These are phyloP conservation scores for Drosophila parabipectinata DNA, from an alignment of 1,140 invertebrate species.

Conservation along the genomic window DNA sequence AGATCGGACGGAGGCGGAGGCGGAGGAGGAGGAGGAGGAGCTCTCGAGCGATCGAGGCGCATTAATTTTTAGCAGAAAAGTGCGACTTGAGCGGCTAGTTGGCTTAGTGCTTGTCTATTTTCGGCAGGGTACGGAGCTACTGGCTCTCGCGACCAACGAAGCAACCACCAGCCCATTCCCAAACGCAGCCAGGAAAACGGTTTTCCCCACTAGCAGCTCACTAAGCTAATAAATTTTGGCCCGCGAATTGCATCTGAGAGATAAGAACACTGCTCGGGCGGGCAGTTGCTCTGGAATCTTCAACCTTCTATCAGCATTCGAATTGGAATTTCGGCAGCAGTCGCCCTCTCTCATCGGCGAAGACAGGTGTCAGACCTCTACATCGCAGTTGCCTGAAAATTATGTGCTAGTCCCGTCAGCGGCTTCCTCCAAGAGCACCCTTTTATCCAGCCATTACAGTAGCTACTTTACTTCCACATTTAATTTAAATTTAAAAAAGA, in stretches of 20 bases:
- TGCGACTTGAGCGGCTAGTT: constrained; percentile 56
- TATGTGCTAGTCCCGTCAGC: constrained; percentile 34
- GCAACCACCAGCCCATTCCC: constrained; percentile 11
- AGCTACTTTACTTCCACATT: constrained; percentile 6
- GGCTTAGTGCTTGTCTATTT: constrained; percentile 75
- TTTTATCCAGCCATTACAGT: constrained; percentile 17
- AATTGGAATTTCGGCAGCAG: constrained; percentile 19
- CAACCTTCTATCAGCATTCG: constrained; percentile 7
- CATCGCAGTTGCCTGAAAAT: constrained; percentile 28
- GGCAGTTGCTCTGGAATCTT: constrained; percentile 27
- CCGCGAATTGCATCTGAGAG: constrained; percentile 46
- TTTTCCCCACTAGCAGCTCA: constrained; percentile 16
- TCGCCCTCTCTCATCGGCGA: constrained; percentile 18
- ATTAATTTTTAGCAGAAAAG: constrained; percentile 71
- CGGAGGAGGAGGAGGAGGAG: neutral
- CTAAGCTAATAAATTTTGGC: constrained; percentile 1
- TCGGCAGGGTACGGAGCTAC: constrained; percentile 73
- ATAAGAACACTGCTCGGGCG: constrained; percentile 27
- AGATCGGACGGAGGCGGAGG: constrained; percentile 13
- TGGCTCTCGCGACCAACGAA: constrained; percentile 59
- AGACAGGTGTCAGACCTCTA: constrained; percentile 24
- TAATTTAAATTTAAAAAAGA: constrained; percentile 3
- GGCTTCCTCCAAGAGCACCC: neutral
- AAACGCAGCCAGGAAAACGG: constrained; percentile 25
- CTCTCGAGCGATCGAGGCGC: constrained; percentile 14